These are phyloP conservation scores for Acipenser transmontanus DNA, from an alignment of 2,797 vertebrate species.

Conservation along the genomic window DNA sequence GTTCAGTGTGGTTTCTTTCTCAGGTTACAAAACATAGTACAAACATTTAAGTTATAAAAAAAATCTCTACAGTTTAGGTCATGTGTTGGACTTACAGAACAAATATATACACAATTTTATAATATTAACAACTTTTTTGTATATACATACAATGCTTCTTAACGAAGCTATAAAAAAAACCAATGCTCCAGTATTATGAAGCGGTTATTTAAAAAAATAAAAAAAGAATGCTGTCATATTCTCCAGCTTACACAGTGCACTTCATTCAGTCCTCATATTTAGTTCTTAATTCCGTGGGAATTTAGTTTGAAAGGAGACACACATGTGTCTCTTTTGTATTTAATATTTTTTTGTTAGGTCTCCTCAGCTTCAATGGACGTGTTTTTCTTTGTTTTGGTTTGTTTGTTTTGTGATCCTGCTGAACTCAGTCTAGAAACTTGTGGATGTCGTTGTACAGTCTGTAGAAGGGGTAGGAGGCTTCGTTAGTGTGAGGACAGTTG, in stretches of 20 bases:
- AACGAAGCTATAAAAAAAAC: constrained; percentile 78
- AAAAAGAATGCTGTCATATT: constrained; percentile 57
- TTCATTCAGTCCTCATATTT: constrained; percentile 66
- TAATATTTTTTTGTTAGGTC: constrained; percentile 43
- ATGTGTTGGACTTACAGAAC: constrained; percentile 53
- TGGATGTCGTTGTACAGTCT: constrained; percentile 96
- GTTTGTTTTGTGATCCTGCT: constrained; percentile 24
- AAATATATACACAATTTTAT: constrained; percentile 63
- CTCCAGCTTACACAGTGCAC: constrained; percentile 81
- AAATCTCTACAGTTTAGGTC: constrained; percentile 63
- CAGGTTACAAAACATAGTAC: constrained; percentile 49
- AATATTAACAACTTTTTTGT: constrained; percentile 55
- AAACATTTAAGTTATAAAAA: constrained; percentile 50
- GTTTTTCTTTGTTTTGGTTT: constrained; percentile 21
- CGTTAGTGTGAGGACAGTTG: constrained; percentile 81
- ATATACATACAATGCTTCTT: constrained; percentile 80
- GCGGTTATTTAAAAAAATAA: constrained; percentile 50
- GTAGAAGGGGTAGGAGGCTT: constrained; percentile 87
- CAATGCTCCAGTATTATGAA: constrained; percentile 93
- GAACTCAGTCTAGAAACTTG: constrained; percentile 88
- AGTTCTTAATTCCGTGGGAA: constrained; percentile 71
- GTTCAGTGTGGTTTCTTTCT: constrained; percentile 44
- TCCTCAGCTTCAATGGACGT: constrained; percentile 42
- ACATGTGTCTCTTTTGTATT: constrained; percentile 44
- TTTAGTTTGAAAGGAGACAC: constrained; percentile 64